A percentile compares a stretch with the other conserved stretches of the same genome.
Conservation (phyloP, 2,113 vertebrate species). For the Jaculus jaculus region DNA sequence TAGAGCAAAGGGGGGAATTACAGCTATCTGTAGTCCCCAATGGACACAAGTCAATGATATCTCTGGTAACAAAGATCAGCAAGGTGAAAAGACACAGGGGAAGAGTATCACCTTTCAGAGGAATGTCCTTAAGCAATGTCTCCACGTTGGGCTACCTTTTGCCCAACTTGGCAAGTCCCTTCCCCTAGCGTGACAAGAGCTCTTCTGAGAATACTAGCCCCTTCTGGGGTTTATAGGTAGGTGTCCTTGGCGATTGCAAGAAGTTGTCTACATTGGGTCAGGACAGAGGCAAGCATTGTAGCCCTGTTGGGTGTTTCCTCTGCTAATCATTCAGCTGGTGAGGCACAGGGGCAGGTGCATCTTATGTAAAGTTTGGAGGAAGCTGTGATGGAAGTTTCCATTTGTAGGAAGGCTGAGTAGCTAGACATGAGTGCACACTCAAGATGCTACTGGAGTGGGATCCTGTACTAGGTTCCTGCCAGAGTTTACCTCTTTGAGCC, state of each 20-base stretch:
- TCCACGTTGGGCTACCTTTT: not conserved
- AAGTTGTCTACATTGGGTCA: not conserved
- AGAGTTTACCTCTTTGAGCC: not conserved
- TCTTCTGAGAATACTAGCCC: not conserved
- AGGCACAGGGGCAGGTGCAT: not conserved
- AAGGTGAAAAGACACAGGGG: not conserved
- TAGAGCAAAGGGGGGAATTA: not conserved
- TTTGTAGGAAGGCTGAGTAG: too few relatives aligned
- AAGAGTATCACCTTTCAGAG: not conserved
- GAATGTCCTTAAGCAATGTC: not conserved
- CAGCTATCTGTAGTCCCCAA: not conserved
- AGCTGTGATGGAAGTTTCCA: not conserved
- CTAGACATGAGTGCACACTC: not conserved
- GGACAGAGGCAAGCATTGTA: not conserved
- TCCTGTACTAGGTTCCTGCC: accelerated
- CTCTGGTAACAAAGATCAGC: not conserved
- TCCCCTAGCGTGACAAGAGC: not conserved
- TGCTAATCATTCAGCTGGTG: not conserved
- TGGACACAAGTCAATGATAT: not conserved
- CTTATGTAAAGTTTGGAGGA: too few relatives aligned
- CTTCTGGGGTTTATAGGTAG: not conserved
- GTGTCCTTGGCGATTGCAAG: not conserved
- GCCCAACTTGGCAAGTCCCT: not conserved
- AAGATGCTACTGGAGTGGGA: not conserved
- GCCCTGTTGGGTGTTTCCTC: not conserved